Evolutionary conservation across 2,888 invertebrate genomes (phyloP).

Genomic region (Cerceris rybyensis): DNA sequence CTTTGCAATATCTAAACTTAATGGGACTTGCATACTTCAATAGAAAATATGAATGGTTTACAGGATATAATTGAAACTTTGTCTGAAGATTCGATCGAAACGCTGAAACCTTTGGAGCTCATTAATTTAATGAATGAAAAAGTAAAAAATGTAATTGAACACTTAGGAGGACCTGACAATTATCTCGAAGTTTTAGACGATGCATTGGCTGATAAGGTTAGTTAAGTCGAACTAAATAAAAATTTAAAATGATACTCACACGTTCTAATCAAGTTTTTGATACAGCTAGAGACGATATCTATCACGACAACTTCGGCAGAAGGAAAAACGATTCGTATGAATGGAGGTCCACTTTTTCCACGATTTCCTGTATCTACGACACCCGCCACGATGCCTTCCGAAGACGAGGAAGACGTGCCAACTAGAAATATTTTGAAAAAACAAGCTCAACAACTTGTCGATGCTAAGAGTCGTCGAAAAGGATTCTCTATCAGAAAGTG

Average conservation of each 20-base stretch:
- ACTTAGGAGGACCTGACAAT: constrained; percentile 79
- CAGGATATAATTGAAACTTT: constrained; percentile 81
- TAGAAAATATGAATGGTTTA: constrained; percentile 15
- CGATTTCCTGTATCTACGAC: constrained; percentile 69
- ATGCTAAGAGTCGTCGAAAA: constrained; percentile 91
- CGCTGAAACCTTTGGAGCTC: constrained; percentile 82
- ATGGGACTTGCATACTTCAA: not conserved
- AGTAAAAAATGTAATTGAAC: constrained; percentile 80
- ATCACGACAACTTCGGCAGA: constrained; percentile 65
- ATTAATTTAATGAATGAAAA: constrained; percentile 81
- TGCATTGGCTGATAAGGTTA: constrained; percentile 69
- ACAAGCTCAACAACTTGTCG: constrained; percentile 92
- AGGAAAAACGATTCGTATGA: constrained; percentile 57
- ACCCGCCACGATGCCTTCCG: constrained; percentile 82
- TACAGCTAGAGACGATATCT: constrained; percentile 73
- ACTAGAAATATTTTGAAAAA: constrained; percentile 90
- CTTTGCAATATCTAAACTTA: not conserved
- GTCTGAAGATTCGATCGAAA: constrained; percentile 83
- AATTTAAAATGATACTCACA: not conserved
- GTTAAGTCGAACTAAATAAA: not conserved
- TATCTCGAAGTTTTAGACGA: constrained; percentile 75
- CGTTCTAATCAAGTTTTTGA: constrained; percentile 2
- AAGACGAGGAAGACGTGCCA: constrained; percentile 93
- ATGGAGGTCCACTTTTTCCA: constrained; percentile 74
- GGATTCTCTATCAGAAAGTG: constrained; percentile 83